Evolutionary conservation across 1,140 invertebrate genomes (phyloP), one percentile per base, ranked within the genome.

Genomic region (Trypoxylus dichotomus): DNA sequence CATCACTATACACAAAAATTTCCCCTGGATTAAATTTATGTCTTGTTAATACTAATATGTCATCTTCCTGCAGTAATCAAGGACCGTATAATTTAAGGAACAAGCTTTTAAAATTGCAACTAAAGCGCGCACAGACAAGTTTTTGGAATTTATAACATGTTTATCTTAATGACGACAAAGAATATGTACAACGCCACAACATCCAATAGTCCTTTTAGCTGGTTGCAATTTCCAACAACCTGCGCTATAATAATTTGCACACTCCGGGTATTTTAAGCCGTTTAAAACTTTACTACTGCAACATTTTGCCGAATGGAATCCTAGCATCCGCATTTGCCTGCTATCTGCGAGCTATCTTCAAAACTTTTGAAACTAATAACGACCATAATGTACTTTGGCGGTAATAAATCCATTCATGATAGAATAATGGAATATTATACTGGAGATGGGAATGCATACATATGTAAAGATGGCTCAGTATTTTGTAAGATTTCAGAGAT

Each of bases 261-360:
- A 25, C 60, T 68, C 1, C 21, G 24, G 60, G 27, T 24, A 68
- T 68, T 29, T 29, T 68, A 68, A 68, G 60, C 60, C 60, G 21
- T 68, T 68, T 68, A 68, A 68, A 68, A 68, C 60, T 68, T 68
- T 68, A 27, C 24, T 68, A 25, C 60, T 68, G 60, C 60, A 68
- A 68, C 60, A 21, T 68, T 54, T 29, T 15, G 21, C n/a, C 24
- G 21, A 6, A 68, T 68, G 21, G 27, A 68, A 27, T 25, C 25
- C 21, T 3, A 11, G 21, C 27, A 27, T 29, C 60, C 15, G 60
- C 60, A 68, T 68, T 68, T 11, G n/a, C 8, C 60, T 11, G 47
- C 19, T 54, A 54, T 54, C 3, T 11, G 7, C 47, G 47, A 21
- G 11, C 19, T 54, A 13, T 54, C 11, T 54, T 68, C 21, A 29